Base-by-base conservation (phyloP, 2,113 vertebrate genomes). In the Stomatorhinus ivindoensis region DNA sequence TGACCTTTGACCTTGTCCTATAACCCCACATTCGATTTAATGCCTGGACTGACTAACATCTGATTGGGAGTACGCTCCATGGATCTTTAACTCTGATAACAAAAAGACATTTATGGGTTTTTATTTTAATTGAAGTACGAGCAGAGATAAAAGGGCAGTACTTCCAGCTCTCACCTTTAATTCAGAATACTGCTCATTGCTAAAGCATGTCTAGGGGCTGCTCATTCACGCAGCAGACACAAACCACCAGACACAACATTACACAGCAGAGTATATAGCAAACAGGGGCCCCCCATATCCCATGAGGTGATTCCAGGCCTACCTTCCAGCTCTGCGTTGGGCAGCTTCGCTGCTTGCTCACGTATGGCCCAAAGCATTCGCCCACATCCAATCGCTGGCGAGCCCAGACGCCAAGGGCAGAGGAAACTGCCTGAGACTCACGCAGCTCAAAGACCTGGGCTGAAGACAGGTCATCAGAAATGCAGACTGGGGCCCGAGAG, bases 401-500 rank as follows among this genome's bases (percentile, higher is more conserved):
- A 93, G 96, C 97, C 97, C 98, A 99, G 95, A 99, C 96, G 92
- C 98, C 98, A 93, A 97, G 94, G 93, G 95, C 95, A 5, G 95
- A 95, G 21, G 95, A 96, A 44, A 95, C 94, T 92, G 96, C 84
- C 53, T 91, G 95, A 58, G 98, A 99, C 93, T 98, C 97, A 89
- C 97, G 96, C 86, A 99, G 95, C 90, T 99, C 97, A 93, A 99
- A 98, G 91, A 98, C 98, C 90, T 96, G 94, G 90, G 97, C 97
- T 92, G 97, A 94, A 61, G 95, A 94, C 91, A 97, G 93, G 89
- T 98, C 97, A 90, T 97, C 97, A 0, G 96, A 94, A 85, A 96
- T 95, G 91, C 97, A 98, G 91, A 96, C 96, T 0, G 94, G 95
- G 90, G 94, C 95, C 92, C 94, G 97, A 94, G 97, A 97, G 89